Base-by-base conservation (phyloP, 2,797 vertebrate species). In the Hyperoplus immaculatus region DNA sequence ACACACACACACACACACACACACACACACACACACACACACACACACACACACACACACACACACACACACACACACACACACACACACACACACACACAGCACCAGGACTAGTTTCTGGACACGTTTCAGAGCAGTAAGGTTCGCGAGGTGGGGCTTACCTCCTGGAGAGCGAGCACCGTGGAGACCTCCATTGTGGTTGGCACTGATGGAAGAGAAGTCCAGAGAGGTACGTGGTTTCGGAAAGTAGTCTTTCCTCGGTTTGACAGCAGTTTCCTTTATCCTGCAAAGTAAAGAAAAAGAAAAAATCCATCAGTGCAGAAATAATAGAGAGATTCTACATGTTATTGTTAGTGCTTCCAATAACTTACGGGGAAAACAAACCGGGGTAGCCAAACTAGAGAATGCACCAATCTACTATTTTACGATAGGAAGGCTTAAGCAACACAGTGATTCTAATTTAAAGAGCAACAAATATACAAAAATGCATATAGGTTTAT, bases 181-280 rank as follows among this genome's bases (percentile, higher is more conserved):
- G 87, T 96, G 96, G 55, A 98, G 94, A 55, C 97, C 97, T 77
- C 98, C 98, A 21, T 99, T 99, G 90, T 97, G 96, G 82, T 95
- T 97, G 81, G 99, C 97, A 67, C 91, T 96, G 89, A 95, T 84
- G 49, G 93, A 86, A 49, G 93, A 86, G 87, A 98, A 95, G 74
- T 99, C 98, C 92, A 99, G 90, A 75, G 96, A 97, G 77, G 97
- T 96, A 0, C 98, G 97, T 0, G 98, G 97, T 87, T 99, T 99
- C 3, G 97, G 95, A 41, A 92, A 42, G 49, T 93, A 99, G 55
- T 99, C 98, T 93, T 96, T 96, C 90, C 95, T 96, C 12, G 97
- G 97, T 86, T 97, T 97, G 86, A 1, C 97, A 95, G 38, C 57
- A 57, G 95, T 90, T 4, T 99, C 97, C 91, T 94, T 98, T 95